Evolutionary conservation across 2,888 invertebrate species (phyloP).

Genomic region (Ptychoptera contaminata): DNA sequence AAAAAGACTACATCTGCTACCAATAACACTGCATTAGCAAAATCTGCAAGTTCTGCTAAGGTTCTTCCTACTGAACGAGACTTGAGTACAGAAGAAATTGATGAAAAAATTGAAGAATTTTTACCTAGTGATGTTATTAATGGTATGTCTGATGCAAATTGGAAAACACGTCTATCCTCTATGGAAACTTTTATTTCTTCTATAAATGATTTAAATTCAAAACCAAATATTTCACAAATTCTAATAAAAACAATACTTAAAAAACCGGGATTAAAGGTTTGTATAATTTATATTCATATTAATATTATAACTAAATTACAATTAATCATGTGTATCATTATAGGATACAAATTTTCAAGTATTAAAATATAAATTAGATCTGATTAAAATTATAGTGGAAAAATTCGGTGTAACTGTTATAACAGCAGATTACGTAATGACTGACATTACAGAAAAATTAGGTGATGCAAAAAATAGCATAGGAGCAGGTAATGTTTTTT

Average conservation of each 20-base stretch:
- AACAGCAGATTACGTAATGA: slow-evolving; percentile 57
- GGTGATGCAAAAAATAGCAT: slow-evolving; percentile 67
- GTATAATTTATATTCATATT: too few species aligned
- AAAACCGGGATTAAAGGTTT: slow-evolving; percentile 59
- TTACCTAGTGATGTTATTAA: slow-evolving; percentile 44
- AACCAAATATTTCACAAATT: slow-evolving; percentile 52
- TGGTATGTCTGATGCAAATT: slow-evolving; percentile 62
- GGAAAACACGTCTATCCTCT: slow-evolving; percentile 67
- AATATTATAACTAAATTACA: too few species aligned
- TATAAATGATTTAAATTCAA: slow-evolving; percentile 42
- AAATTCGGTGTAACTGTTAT: slow-evolving; percentile 55
- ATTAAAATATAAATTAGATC: slow-evolving; percentile 64
- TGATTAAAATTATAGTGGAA: slow-evolving; percentile 61
- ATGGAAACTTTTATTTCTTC: slow-evolving; percentile 54
- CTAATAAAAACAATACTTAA: slow-evolving; percentile 55
- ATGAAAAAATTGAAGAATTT: slow-evolving; percentile 50
- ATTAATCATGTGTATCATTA: too few species aligned
- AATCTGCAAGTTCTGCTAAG: slow-evolving; percentile 23
- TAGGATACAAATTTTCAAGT: slow-evolving; percentile 87
- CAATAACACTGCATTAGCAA: slow-evolving; percentile 14
- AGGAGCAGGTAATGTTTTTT: slow-evolving; percentile 31
- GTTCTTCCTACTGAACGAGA: slow-evolving; percentile 41
- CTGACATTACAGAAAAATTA: slow-evolving; percentile 70
- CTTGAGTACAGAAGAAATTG: slow-evolving; percentile 60
- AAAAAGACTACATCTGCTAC: slow-evolving; percentile 13